Evolutionary conservation across 2,888 invertebrate species (phyloP), one percentile per base, ranked within the genome.

Genomic region (Heteromyza rotundicornis): DNA sequence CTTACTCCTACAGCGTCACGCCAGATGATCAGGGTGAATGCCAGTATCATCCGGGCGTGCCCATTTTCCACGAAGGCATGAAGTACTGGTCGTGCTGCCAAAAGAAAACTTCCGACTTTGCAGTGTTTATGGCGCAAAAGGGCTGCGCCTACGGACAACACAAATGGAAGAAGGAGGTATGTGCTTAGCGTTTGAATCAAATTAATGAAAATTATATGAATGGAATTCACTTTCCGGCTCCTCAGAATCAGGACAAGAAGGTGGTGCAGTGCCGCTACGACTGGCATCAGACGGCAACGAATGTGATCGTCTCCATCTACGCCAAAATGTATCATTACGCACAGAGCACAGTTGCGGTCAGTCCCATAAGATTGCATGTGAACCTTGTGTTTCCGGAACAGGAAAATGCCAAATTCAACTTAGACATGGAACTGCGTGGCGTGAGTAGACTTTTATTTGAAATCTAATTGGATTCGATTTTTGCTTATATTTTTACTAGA

Each of bases 21-120:
- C 90, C 90, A 5, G 86, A 87, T 14, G 87, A 92, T 71, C 78
- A 85, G 2, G 85, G 85, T 17, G 80, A 85, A 55, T 98, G 98
- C 79, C 85, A 86, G 52, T 86, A 92, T 83, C 98, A 98, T 84
- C 90, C 95, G 0, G 98, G 98, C 1, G 87, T 86, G 40, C 95
- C 98, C 0, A 88, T 98, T 55, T 98, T 98, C 81, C 98, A 98
- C 74, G 98, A 98, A 85, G 98, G 97, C 0, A 85, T 97, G 80
- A 98, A 98, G 81, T 98, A 89, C 82, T 98, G 98, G 98, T 92
- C 96, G 0, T 99, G 99, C 79, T 99, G 99, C 78, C 89, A 92
- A 72, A 92, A 91, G 75, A 89, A 91, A 76, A 98, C 98, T 0
- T 90, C 94, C 1, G 98, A 99, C 80, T 99, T 99, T 80, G 89